Percentiles rank a stretch among this genome's conserved stretches.
Conservation (phyloP, 2,797 vertebrate species). For the Buceros bicornis region DNA sequence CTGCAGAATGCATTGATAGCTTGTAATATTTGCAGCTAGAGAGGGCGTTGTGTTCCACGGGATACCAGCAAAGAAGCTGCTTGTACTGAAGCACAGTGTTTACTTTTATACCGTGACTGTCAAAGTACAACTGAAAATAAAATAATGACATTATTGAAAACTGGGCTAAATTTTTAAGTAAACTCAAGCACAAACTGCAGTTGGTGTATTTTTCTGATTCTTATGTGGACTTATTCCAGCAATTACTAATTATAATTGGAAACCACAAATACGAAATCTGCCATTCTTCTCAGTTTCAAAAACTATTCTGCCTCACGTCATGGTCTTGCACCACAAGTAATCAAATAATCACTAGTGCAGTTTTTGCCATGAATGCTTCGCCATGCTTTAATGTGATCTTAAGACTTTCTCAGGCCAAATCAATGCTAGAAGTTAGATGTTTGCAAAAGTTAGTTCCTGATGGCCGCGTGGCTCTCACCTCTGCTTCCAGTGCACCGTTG, state of each 20-base stretch:
- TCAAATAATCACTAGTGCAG: neutral
- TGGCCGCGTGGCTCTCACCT: neutral
- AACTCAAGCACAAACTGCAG: neutral
- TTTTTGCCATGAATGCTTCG: slow-evolving; percentile 1
- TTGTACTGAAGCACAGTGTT: neutral
- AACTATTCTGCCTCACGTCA: neutral
- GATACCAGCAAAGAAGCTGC: neutral
- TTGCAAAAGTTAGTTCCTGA: neutral
- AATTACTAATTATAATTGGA: neutral
- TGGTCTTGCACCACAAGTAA: neutral
- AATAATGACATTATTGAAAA: neutral
- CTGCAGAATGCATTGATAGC: neutral
- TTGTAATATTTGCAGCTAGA: neutral
- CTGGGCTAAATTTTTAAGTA: neutral
- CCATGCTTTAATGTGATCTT: neutral
- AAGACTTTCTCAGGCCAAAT: neutral
- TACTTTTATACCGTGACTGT: neutral
- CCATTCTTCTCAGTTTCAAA: neutral
- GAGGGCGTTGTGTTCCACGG: neutral
- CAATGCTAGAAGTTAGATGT: neutral
- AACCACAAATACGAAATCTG: neutral
- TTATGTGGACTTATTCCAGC: neutral
- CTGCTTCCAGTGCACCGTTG: neutral
- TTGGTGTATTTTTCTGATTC: neutral
- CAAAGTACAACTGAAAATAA: neutral